Conservation (phyloP, 2,113 vertebrate species). For the Anser brachyrhynchus region DNA sequence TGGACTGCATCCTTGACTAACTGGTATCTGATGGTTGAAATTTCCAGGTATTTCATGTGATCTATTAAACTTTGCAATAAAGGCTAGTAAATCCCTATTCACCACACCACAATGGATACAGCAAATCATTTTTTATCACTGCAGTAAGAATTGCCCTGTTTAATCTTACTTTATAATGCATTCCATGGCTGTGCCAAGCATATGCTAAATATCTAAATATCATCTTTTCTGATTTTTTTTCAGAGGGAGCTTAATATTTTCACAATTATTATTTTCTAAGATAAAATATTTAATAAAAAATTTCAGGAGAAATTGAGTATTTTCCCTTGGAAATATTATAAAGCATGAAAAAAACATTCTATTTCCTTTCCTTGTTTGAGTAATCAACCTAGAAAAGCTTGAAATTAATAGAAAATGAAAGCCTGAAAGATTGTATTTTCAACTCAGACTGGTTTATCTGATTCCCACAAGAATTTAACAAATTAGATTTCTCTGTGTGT, state of each 20-base stretch:
- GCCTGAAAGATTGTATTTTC: constrained; percentile 9
- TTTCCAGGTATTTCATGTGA: background rate
- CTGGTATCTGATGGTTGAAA: background rate
- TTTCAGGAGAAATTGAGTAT: background rate
- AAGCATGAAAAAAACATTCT: background rate
- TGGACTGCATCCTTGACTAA: background rate
- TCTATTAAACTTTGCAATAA: background rate
- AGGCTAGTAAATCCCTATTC: background rate
- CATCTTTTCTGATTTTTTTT: background rate
- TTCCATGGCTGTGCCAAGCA: background rate
- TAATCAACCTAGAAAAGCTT: constrained; percentile 16
- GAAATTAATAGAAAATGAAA: constrained; percentile 22
- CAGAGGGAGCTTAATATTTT: background rate
- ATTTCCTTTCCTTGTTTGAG: constrained; percentile 16
- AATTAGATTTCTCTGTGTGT: background rate
- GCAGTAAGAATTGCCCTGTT: background rate
- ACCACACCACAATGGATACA: background rate
- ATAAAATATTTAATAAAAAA: background rate
- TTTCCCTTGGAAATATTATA: background rate
- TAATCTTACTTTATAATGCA: background rate
- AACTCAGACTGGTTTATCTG: background rate
- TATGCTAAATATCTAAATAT: background rate
- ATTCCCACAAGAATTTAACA: constrained; percentile 9
- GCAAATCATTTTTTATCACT: background rate
- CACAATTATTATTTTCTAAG: background rate